Evolutionary conservation across 2,113 vertebrate genomes (phyloP), one percentile per base, ranked within the genome.

Genomic region (Setophaga coronata): DNA sequence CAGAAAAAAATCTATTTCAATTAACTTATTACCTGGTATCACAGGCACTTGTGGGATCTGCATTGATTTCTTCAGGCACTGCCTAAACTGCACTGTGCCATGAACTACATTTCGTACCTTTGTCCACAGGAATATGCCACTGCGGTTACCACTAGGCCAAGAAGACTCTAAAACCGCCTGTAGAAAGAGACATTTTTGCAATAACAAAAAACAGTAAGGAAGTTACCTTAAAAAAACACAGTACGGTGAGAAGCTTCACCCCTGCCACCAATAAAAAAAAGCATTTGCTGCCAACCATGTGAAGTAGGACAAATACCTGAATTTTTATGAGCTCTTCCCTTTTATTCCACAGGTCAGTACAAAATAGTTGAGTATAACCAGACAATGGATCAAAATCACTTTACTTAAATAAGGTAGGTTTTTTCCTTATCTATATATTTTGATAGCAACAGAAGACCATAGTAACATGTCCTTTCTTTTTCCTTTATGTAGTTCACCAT

Each of bases 61-160:
- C 20, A 97, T 53, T 21, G 97, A 96, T 36, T 96, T 98, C 95
- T 95, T 97, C 47, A 98, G 94, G 34, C 98, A 98, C 25, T 98
- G 98, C 78, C 98, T 99, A 97, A 99, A 99, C 64, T 99, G 99
- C 12, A 97, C 97, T 82, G 99, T 98, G 65, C 99, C 99, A 40
- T 93, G 98, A 36, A 99, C 89, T 67, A 99, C 98, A 38, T 99
- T 99, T 21, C 99, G 98, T 69, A 99, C 96, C 96, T 99, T 99
- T 80, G 99, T 99, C 99, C 99, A 99, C 94, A 99, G 98, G 93
- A 99, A 99, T 82, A 98, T 98, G 54, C 99, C 99, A 56, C 99
- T 99, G n/a, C 99, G 99, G 94, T 98, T 99, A 88, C 98, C 98
- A 87, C 98, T 99, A 13, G 99, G 99, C 99, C 99, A 99, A 6